Base-by-base conservation (phyloP, 2,113 vertebrate genomes). In the Syngnathus typhle region DNA sequence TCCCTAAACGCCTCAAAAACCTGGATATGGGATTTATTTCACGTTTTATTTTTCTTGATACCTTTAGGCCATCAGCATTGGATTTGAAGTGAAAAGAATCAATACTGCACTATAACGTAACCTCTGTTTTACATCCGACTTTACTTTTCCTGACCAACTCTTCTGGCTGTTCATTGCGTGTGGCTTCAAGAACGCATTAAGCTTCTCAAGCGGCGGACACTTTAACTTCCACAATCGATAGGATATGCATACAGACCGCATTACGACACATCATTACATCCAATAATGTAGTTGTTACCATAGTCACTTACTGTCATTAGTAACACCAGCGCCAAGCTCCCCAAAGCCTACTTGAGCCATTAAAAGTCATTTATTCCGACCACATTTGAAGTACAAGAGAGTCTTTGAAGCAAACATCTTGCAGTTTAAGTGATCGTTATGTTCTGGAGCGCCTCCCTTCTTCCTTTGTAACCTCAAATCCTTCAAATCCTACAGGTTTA, bases 31-130 rank as follows among this genome's bases (percentile, higher is more conserved):
- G 68, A 70, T 79, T 82, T 83, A 47, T 82, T 79, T 80, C 39
- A 76, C 81, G 83, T 83, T 84, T 76, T 74, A 74, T 75, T 86
- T 82, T 9, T 73, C 82, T 61, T 78, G 75, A 86, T 88, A 82
- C 81, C 85, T 82, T 83, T 21, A 78, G 74, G 84, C 76, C 77
- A 80, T 36, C 68, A 64, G 69, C 73, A 73, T 70, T 85, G 73
- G 80, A 68, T 83, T 74, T 82, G 69, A 82, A 83, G 78, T 74
- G 71, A 71, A 64, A 68, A 60, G 64, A 84, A 88, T 88, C 87
- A 74, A 88, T 88, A 86, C 70, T 49, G 76, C 74, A 82, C 83
- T 84, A 84, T 83, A 77, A 84, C 82, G 74, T 66, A 78, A 76
- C 72, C 63, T 78, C 79, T 77, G 84, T 86, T 83, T 75, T 83